A percentile compares a stretch with the other conserved stretches of the same genome.
Evolutionary conservation across 2,888 invertebrate genomes (phyloP).

Genomic region (Eubasilissa splendida): DNA sequence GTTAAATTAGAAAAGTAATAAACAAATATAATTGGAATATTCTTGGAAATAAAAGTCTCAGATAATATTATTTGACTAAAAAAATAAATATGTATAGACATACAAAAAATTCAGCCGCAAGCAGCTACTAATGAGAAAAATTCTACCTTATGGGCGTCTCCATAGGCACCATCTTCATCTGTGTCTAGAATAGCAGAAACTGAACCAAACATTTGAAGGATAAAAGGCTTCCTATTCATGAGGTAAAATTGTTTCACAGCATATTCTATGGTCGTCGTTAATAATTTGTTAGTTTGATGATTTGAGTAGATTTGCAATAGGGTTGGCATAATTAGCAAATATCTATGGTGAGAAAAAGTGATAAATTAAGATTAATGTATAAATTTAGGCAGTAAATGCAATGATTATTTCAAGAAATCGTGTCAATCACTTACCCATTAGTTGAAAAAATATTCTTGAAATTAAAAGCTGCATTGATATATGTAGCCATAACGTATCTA

Average conservation of each 20-base stretch:
- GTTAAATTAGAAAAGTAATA: no score
- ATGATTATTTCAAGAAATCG: constrained; percentile 4
- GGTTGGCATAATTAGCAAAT: constrained; percentile 97
- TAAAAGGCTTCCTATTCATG: constrained; percentile 97
- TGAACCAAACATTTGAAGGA: constrained; percentile 99
- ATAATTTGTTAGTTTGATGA: constrained; percentile 96
- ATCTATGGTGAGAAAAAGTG: constrained; percentile 71
- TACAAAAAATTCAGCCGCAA: no score
- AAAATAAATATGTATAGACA: no score
- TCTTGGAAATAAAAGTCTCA: no score
- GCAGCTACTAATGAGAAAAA: not conserved
- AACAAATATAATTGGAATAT: no score
- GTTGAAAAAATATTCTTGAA: constrained; percentile 99
- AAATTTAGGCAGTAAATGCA: constrained; percentile 47
- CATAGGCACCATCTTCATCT: constrained; percentile 88
- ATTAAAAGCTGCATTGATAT: constrained; percentile 97
- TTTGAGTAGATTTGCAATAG: constrained; percentile 96
- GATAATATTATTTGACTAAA: no score
- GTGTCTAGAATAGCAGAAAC: constrained; percentile 97
- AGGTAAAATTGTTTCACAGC: constrained; percentile 99
- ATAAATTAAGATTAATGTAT: constrained; percentile 48
- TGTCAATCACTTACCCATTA: constrained; percentile 79
- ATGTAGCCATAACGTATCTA: constrained; percentile 96
- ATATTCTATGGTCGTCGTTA: constrained; percentile 97
- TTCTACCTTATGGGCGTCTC: constrained; percentile 91